A percentile compares a stretch with the other conserved stretches of the same genome.
These are phyloP conservation scores for Hyles lineata DNA, from an alignment of 2,888 invertebrate genomes.

Conservation along the genomic window DNA sequence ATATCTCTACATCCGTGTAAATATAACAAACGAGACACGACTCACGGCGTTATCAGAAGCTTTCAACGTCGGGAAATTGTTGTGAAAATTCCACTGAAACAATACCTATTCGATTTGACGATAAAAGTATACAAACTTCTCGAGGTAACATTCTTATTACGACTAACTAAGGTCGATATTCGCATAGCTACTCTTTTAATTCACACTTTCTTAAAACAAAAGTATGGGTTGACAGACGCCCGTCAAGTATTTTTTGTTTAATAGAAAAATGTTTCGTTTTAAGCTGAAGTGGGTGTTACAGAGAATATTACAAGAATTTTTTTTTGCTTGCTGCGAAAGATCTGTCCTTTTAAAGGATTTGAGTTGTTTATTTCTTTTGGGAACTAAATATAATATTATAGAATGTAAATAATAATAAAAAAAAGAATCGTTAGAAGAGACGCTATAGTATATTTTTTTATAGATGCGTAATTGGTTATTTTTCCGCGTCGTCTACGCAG, in stretches of 20 bases:
- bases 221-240: background rate
- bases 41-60: slow-evolving; percentile 59
- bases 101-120: slow-evolving; percentile 40
- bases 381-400: background rate
- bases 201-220: slow-evolving; percentile 14
- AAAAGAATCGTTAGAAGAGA: too few species aligned
- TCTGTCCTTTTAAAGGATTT: background rate
- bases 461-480: too few species aligned
- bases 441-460: too few species aligned
- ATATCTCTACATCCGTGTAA: slow-evolving; percentile 27
- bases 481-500: too few species aligned
- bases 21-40: slow-evolving; percentile 19
- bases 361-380: background rate
- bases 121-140: slow-evolving; percentile 31
- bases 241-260: background rate
- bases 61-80: slow-evolving; percentile 46
- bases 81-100: slow-evolving; percentile 54
- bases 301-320: background rate
- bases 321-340: background rate
- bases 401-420: background rate
- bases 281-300: background rate
- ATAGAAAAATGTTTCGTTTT: background rate
- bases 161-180: background rate
- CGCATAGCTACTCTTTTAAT: background rate
- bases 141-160: slow-evolving; percentile 5